Percentiles rank a stretch among this genome's conserved stretches.
These are phyloP conservation scores for Nerophis ophidion DNA, from an alignment of 2,113 vertebrate species.

Conservation along the genomic window DNA sequence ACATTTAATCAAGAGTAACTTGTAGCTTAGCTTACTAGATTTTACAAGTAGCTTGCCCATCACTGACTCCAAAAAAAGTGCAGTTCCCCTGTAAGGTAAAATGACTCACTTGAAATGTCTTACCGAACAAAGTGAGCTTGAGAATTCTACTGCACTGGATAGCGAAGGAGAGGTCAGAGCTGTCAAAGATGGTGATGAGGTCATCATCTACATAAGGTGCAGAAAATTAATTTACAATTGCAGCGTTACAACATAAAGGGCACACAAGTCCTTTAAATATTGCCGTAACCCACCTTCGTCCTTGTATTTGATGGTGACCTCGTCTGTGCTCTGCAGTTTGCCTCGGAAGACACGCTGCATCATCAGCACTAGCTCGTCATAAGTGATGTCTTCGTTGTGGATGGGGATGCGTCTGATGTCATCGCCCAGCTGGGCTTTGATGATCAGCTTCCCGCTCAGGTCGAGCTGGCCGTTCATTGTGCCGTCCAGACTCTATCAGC, in stretches of 20 bases:
- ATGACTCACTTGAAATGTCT: slow-evolving; percentile 38
- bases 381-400: slow-evolving; percentile 98
- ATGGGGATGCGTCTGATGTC: slow-evolving; percentile 98
- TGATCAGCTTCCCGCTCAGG: slow-evolving; percentile 96
- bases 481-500: slow-evolving; percentile 60
- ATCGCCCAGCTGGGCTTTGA: slow-evolving; percentile 96
- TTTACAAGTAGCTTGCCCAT: no score
- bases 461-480: slow-evolving; percentile 98
- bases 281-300: slow-evolving; percentile 82
- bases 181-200: slow-evolving; percentile 99
- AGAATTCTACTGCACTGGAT: slow-evolving; percentile 99
- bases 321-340: slow-evolving; percentile 93
- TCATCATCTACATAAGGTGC: slow-evolving; percentile 83
- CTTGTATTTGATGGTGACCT: slow-evolving; percentile 98
- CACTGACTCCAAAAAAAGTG: no score
- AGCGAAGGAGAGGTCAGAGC: slow-evolving; percentile 97
- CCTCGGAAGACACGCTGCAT: slow-evolving; percentile 99
- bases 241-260: no score
- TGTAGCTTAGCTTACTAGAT: no score
- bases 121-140: slow-evolving; percentile 95
- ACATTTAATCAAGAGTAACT: no score
- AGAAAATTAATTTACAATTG: not conserved
- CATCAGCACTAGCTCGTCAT: slow-evolving; percentile 97
- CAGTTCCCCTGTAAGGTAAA: no score
- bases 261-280: not conserved